Evolutionary conservation across 92 coral and sea anemone genomes (phyloP), one percentile per base, ranked within the genome.

Genomic region (Zoanthus solanderi): DNA sequence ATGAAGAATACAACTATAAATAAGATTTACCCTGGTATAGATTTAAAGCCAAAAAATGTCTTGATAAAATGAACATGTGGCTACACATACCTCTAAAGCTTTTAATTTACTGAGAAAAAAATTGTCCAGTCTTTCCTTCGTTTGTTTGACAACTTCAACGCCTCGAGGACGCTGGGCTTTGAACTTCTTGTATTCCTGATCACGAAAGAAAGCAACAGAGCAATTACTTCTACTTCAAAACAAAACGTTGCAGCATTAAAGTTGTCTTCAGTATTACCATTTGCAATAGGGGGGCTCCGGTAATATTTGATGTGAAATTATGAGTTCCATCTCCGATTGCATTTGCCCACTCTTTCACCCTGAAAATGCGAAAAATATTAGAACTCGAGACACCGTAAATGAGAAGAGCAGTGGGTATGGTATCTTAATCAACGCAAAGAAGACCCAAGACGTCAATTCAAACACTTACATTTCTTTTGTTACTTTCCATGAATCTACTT

Each of bases 181-280:
- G 73, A 81, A 47, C 74, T 81, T 81, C 85, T 66, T 81, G 74
- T 66, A 81, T 29, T 81, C 85, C 85, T 81, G 85, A 47, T 65
- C 74, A 44, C 66, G 85, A 81, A 68, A 81, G 74, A 81, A 81
- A 81, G 85, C 85, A 81, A 81, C 85, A 81, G 85, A 68, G 65
- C 85, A 81, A 81, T 81, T 81, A 66, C 76, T 65, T n/a, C 53
- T 81, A 65, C 76, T 81, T 66, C 29, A 81, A 81, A 66, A 79
- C 84, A 65, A 81, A 45, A 67, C 74, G 44, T 81, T 81, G 85
- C 75, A 80, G 85, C 58, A 23, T 28, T 45, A 65, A 81, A 45
- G 46, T 65, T 66, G 34, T 81, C 14, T 81, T 45, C 7, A 71
- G 28, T 47, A 73, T 44, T 81, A 81, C 85, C 85, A 65, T 60